These are phyloP conservation scores for Paralinhomoeus sp. DNA, from an alignment of 2,888 invertebrate genomes.

Conservation along the genomic window DNA sequence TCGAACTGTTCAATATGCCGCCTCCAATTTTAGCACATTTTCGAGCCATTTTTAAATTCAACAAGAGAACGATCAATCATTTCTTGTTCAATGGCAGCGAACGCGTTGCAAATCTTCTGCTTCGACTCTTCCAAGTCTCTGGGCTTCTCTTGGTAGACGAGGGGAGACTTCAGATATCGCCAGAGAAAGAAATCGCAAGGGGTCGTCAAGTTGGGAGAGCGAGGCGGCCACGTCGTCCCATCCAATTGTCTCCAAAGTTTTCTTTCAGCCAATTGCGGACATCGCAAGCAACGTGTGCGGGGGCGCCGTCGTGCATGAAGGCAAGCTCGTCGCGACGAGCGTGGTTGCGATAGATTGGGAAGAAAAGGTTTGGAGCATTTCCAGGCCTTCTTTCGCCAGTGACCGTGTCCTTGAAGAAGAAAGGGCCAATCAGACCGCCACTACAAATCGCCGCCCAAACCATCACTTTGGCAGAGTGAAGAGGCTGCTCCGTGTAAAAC, in stretches of 20 bases:
- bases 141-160: too few relatives aligned
- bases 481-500: background rate
- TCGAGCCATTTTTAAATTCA: too few relatives aligned
- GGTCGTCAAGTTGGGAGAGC: background rate
- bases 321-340: background rate
- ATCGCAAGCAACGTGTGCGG: background rate
- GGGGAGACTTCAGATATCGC: too few relatives aligned
- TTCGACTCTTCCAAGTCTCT: too few relatives aligned
- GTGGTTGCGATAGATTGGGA: background rate
- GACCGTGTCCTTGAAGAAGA: background rate
- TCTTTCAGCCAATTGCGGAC: slow-evolving; percentile 1
- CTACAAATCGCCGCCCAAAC: background rate
- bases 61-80: too few relatives aligned
- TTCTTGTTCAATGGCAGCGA: too few relatives aligned
- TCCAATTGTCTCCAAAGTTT: background rate
- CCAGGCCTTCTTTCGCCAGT: background rate
- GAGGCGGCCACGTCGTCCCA: background rate
- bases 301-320: slow-evolving; percentile 1
- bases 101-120: too few relatives aligned
- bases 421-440: background rate
- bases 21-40: too few relatives aligned
- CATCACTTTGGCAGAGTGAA: background rate
- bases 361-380: background rate
- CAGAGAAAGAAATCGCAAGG: background rate
- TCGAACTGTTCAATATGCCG: too few relatives aligned